These are phyloP conservation scores for Pseudomugil gertrudae DNA, from an alignment of 2,797 vertebrate genomes.

Conservation along the genomic window DNA sequence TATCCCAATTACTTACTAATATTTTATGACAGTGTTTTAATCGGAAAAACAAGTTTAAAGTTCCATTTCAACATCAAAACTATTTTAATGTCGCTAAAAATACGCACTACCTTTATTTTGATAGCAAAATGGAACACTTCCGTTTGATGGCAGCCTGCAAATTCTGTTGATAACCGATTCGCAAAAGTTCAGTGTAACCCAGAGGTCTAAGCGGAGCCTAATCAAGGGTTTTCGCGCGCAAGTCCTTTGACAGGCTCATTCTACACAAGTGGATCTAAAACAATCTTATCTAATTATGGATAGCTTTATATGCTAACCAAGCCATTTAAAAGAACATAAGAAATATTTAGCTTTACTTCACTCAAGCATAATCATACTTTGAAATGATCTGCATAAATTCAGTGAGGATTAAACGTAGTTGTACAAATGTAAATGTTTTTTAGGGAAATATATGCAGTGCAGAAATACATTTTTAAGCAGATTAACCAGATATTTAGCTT, in stretches of 20 bases:
- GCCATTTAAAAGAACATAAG: neutral
- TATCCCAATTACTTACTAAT: too few relatives aligned
- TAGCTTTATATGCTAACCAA: neutral
- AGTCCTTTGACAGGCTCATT: constrained; percentile 26
- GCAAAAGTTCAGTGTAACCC: constrained; percentile 33
- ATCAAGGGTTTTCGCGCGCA: constrained; percentile 78
- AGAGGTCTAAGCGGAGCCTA: constrained; percentile 44
- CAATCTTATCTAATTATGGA: neutral
- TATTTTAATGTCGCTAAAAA: too few relatives aligned
- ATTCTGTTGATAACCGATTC: constrained; percentile 30
- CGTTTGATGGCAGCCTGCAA: constrained; percentile 1
- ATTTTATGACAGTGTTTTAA: too few relatives aligned
- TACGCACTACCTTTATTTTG: constrained; percentile 38
- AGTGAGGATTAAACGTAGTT: too few relatives aligned
- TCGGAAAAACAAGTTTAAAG: too few relatives aligned
- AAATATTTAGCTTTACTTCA: neutral
- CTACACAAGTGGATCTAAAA: neutral
- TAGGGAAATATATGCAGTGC: too few relatives aligned
- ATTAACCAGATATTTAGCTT: too few relatives aligned
- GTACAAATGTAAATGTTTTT: too few relatives aligned
- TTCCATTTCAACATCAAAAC: too few relatives aligned
- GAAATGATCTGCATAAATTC: neutral
- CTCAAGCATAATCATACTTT: neutral
- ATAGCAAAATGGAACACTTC: constrained; percentile 13
- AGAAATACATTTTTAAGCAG: too few relatives aligned